Base-by-base conservation (phyloP, 2,113 vertebrate species). In the Amphilophus citrinellus region DNA sequence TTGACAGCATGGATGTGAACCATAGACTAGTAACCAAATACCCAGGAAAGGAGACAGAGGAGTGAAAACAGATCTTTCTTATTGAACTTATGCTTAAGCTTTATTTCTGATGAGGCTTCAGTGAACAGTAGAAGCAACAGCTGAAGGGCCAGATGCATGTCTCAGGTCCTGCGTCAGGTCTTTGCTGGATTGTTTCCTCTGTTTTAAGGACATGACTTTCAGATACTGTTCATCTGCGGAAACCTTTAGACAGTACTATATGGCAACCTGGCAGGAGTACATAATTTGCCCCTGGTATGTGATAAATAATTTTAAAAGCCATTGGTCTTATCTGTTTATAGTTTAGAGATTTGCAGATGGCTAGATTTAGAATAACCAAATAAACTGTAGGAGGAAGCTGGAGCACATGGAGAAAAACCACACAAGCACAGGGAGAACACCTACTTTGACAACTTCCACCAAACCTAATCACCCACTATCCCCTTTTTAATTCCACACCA, bases 401-500 rank as follows among this genome's bases (percentile, higher is more conserved):
- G 30, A 30, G 30, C 4, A 30, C 30, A 30, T 30, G 30, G 66
- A 73, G 66, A 53, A 53, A 32, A 73, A 8, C 3, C 47, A 73
- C 27, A 32, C 47, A 32, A 53, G 66, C 44, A n/a, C 47, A n/a
- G 66, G 24, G 10, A 73, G 47, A 73, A 32, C 66, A 39, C 7
- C 81, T 87, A 84, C 91, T 87, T 77, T 56, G 30, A 79, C 2
- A 39, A 79, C 76, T 85, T 73, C 71, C 76, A 68, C 82, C 79
- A 56, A 90, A 90, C 79, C 82, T 90, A 87, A 93, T 91, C 83
- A 91, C 80, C 88, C 77, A 79, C 61, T 79, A 77, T 84, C 20
- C 58, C 77, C 68, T 94, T 83, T 92, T 92, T 90, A 90, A 91
- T 91, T 85, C 75, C 61, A 24, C 77, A 82, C 79, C 58, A 85